phyloP scores from a whole-genome alignment of 1,140 invertebrate genomes.

The Drosophila ohnishii region DNA sequence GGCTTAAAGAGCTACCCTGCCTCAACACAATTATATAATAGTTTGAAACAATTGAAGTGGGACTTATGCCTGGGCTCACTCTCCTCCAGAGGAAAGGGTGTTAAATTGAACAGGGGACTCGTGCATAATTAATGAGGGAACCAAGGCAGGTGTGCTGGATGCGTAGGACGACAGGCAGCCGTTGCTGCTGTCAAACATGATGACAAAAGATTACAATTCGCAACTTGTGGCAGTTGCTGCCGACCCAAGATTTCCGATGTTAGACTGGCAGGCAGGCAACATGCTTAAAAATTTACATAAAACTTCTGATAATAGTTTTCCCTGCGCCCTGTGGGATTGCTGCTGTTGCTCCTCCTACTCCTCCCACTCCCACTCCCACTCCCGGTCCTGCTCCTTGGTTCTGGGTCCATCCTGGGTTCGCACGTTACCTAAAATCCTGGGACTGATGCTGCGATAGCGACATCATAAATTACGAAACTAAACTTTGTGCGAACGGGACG shows the following conservation, averaged over 20 bases:
- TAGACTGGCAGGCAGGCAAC: conserved; percentile 53
- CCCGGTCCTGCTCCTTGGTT: neutral
- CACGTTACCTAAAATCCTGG: conserved; percentile 66
- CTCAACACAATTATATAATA: conserved; percentile 33
- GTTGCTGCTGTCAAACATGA: conserved; percentile 77
- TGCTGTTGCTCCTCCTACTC: conserved; percentile 4
- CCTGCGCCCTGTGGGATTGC: conserved; percentile 66
- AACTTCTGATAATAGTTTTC: conserved; percentile 80
- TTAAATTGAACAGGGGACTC: conserved; percentile 49
- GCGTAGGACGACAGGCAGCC: conserved; percentile 66
- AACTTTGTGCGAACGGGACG: conserved; percentile 70
- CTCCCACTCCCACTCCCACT: conserved; percentile 2
- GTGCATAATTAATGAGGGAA: conserved; percentile 81
- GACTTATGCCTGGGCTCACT: conserved; percentile 1
- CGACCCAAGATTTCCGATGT: conserved; percentile 51
- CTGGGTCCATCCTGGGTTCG: conserved; percentile 26
- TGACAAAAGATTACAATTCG: conserved; percentile 78
- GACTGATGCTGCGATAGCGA: conserved; percentile 60
- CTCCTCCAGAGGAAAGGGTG: conserved; percentile 21
- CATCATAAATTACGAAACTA: conserved; percentile 81
- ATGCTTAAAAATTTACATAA: conserved; percentile 81
- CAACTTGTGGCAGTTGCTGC: conserved; percentile 57
- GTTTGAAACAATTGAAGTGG: conserved; percentile 29
- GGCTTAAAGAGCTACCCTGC: neutral
- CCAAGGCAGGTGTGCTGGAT: conserved; percentile 66